Base-by-base conservation (phyloP, 2,113 vertebrate species). In the Rafetus swinhoei region DNA sequence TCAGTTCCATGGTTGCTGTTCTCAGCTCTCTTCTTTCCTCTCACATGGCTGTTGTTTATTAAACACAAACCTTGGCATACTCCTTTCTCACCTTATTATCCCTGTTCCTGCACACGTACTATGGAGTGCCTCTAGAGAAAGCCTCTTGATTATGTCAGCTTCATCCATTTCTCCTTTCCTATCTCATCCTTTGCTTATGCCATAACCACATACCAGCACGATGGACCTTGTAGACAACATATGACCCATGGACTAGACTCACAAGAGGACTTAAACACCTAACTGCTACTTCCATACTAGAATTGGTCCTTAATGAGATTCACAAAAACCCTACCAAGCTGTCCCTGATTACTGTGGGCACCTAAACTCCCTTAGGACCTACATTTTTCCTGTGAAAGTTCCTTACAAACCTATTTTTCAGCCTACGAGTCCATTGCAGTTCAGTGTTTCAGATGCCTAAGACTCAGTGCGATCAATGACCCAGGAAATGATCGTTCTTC, bases 11-110 rank as follows among this genome's bases (percentile, higher is more conserved):
- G 14, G 35, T 19, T 87, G 12, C 50, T 76, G 18, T 74, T 18
- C 27, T 52, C 1, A 15, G 0, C 50, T 65, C 74, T 18, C 1
- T 0, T 14, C 18, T 76, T 4, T 74, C 60, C 22, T 74, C 45
- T 87, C 62, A 9, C 13, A 27, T 56, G 24, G 21, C 0, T 0
- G 55, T 65, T 18, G 13, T 16, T 76, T 81, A 53, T 24, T 39
- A 69, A 85, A 25, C 52, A 39, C 25, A 84, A 65, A 81, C 1
- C 1, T 87, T 81, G n/a, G 8, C 7, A 27, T 55, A 3, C 50
- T 81, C 60, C 50, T 16, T 35, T 72, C n/a, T n/a, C 18, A 35
- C 19, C 8, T 72, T 72, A 35, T 76, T 7, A 32, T 35, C 80
- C 87, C 50, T 81, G 80, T 1, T 0, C n/a, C 24, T 69, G 5